These are phyloP conservation scores for Drosophila micromelanica DNA, from an alignment of 1,140 invertebrate species.

Conservation along the genomic window DNA sequence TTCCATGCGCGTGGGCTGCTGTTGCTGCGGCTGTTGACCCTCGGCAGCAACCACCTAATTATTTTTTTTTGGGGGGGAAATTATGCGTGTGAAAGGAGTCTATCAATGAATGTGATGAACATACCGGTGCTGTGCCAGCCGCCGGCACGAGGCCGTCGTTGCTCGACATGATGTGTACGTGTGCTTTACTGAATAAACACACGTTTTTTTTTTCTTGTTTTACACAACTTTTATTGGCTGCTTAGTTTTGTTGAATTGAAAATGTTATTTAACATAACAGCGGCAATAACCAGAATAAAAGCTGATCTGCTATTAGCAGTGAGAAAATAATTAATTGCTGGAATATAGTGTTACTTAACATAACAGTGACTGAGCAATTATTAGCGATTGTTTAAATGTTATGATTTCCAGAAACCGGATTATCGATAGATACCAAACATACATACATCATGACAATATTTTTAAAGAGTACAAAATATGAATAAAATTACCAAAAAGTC, in stretches of 20 bases:
- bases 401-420: background rate
- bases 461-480: background rate
- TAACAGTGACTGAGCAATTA: background rate
- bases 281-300: background rate
- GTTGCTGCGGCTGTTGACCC: slow-evolving; percentile 51
- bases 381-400: background rate
- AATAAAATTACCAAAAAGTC: background rate
- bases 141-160: slow-evolving; percentile 28
- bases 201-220: slow-evolving; percentile 46
- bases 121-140: slow-evolving; percentile 31
- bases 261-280: slow-evolving; percentile 34
- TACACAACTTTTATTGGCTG: slow-evolving; percentile 46
- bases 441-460: background rate
- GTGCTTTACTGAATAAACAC: slow-evolving; percentile 35
- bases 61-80: background rate
- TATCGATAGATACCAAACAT: background rate
- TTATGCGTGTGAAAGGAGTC: background rate
- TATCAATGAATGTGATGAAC: background rate
- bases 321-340: background rate
- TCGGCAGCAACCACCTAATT: slow-evolving; percentile 46
- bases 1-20: slow-evolving; percentile 89
- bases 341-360: slow-evolving; percentile 9
- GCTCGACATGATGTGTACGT: slow-evolving; percentile 45
- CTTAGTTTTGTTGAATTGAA: slow-evolving; percentile 36
- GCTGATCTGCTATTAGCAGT: slow-evolving; percentile 5